phyloP scores from a whole-genome alignment of 2,113 vertebrate species.

The Martes martes region DNA sequence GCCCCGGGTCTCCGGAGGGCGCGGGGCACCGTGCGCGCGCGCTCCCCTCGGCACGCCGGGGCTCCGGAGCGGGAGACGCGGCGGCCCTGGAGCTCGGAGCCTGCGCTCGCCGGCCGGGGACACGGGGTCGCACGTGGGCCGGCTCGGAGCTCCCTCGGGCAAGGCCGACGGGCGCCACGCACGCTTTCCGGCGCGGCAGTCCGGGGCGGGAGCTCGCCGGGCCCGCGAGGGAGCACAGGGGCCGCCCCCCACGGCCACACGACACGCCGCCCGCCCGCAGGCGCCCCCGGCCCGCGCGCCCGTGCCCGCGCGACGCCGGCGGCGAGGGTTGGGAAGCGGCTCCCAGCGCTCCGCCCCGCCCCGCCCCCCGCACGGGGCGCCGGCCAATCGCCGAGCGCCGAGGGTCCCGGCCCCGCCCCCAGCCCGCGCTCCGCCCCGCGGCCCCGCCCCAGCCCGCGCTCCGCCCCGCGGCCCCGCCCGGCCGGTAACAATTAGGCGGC shows the following conservation, averaged over 20 bases:
- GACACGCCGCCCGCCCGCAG: fast-evolving
- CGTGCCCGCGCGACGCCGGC: fast-evolving
- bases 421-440: too few relatives aligned
- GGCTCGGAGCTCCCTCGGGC: not conserved
- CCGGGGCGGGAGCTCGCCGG: too few relatives aligned
- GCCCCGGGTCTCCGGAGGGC: not conserved
- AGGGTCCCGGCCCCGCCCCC: not conserved
- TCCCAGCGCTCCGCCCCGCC: not conserved
- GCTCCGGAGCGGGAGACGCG: not conserved
- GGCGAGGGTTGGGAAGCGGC: not conserved
- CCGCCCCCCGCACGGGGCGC: not conserved
- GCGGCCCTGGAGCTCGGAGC: not conserved
- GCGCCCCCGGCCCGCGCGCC: fast-evolving
- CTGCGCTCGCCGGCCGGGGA: not conserved
- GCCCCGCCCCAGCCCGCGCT: not conserved
- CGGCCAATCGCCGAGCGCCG: slow-evolving; percentile 10
- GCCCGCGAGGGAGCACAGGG: not conserved
- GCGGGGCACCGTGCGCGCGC: not conserved
- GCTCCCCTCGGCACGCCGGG: not conserved
- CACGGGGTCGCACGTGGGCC: not conserved
- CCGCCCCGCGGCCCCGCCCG: not conserved
- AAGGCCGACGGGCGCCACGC: not conserved
- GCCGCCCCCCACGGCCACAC: not conserved
- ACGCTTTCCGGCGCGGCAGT: not conserved
- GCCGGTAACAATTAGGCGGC: slow-evolving; percentile 45